Evolutionary conservation across 2,113 vertebrate species (phyloP).

Genomic region (Scatophagus argus): DNA sequence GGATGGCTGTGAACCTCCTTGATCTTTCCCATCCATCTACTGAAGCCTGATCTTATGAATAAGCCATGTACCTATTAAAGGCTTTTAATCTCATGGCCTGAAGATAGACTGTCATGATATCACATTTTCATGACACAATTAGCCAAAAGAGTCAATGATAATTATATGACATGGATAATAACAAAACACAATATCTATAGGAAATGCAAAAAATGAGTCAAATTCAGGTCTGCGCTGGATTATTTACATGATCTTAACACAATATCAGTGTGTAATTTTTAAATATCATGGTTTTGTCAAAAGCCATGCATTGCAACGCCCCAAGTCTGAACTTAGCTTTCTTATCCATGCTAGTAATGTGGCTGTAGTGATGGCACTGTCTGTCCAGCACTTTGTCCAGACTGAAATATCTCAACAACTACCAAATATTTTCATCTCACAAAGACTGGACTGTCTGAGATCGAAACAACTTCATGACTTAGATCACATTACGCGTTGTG

Average conservation of each 20-base stretch:
- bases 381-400: not conserved
- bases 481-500: too few species aligned
- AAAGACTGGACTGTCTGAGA: not conserved
- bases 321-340: not conserved
- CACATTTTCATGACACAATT: too few species aligned
- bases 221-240: too few species aligned
- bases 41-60: not conserved
- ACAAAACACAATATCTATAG: too few species aligned
- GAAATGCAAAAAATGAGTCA: too few species aligned
- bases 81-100: not conserved
- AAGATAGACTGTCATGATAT: too few species aligned
- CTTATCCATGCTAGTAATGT: not conserved
- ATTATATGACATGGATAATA: too few species aligned
- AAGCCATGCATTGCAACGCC: too few species aligned
- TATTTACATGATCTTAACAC: too few species aligned
- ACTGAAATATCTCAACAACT: constrained; percentile 7
- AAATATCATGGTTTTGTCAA: too few species aligned
- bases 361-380: not conserved
- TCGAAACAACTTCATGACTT: not conserved
- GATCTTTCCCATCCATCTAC: not conserved
- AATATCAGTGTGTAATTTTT: too few species aligned
- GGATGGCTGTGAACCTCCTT: not conserved
- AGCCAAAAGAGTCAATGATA: too few species aligned
- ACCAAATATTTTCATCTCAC: not conserved
- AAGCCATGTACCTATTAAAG: constrained; percentile 3